phyloP scores from a whole-genome alignment of 2,113 vertebrate species.

The Neodon shergylaensis region DNA sequence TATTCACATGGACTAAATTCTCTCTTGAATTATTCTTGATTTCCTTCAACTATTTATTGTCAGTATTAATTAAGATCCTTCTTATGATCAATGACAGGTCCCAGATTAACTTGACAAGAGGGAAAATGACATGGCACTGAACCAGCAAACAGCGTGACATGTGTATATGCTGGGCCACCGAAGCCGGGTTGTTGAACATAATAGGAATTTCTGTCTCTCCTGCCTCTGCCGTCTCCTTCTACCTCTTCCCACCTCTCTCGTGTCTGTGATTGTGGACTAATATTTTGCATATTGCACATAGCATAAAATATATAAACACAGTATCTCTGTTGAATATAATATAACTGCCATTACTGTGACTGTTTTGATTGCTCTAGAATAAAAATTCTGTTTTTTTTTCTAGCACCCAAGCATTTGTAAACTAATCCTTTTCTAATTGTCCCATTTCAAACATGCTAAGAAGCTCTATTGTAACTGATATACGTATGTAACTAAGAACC shows the following conservation, averaged over 20 bases:
- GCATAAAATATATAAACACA: background rate
- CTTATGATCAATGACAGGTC: background rate
- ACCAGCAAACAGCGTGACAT: background rate
- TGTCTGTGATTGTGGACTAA: background rate
- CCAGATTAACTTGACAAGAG: conserved; percentile 1
- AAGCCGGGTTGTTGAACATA: background rate
- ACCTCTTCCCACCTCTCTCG: background rate
- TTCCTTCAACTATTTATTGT: conserved; percentile 4
- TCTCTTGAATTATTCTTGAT: conserved; percentile 21
- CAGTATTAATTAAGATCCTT: conserved; percentile 4
- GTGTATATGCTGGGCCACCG: background rate
- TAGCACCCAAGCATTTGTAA: background rate
- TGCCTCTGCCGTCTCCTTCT: background rate
- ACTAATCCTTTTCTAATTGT: background rate
- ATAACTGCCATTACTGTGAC: background rate
- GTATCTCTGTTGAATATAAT: background rate
- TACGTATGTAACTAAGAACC: background rate
- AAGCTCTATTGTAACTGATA: background rate
- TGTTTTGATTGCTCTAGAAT: background rate
- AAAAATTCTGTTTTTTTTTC: background rate
- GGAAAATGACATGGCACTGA: background rate
- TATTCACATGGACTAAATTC: background rate
- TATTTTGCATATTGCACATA: background rate
- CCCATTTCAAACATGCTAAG: background rate
- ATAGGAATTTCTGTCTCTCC: background rate